phyloP scores from a whole-genome alignment of 2,797 vertebrate species.

The Synaphobranchus kaupii region DNA sequence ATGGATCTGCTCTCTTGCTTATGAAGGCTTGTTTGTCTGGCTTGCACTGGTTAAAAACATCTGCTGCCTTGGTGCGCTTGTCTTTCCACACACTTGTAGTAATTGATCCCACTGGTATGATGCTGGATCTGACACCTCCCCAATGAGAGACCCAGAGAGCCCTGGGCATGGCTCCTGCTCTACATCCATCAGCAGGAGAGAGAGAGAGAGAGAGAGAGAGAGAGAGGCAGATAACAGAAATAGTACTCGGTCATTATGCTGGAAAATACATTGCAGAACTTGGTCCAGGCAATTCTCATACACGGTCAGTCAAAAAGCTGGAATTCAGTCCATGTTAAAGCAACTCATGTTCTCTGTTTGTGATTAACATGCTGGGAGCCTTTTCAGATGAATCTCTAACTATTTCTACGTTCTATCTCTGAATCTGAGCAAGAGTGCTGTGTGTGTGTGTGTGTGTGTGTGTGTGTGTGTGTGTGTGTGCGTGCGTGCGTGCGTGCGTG shows the following conservation, averaged over 20 bases:
- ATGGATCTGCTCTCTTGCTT: neutral
- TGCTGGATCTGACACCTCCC: neutral
- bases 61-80: neutral
- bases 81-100: neutral
- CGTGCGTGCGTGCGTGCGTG: neutral
- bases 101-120: slow-evolving; percentile 23
- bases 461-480: neutral
- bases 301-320: neutral
- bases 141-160: neutral
- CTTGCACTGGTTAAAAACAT: neutral
- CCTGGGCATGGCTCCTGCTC: neutral
- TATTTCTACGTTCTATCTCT: neutral
- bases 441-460: neutral
- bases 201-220: too few relatives aligned
- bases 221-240: neutral
- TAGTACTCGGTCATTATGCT: neutral
- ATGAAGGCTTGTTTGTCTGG: neutral
- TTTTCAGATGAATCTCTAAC: neutral
- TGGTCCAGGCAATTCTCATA: neutral
- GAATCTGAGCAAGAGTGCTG: too few relatives aligned
- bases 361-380: neutral
- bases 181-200: neutral
- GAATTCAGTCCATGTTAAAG: neutral
- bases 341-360: too few relatives aligned
- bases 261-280: neutral